Evolutionary conservation across 2,888 invertebrate genomes (phyloP).

Genomic region (Torymus texanus): DNA sequence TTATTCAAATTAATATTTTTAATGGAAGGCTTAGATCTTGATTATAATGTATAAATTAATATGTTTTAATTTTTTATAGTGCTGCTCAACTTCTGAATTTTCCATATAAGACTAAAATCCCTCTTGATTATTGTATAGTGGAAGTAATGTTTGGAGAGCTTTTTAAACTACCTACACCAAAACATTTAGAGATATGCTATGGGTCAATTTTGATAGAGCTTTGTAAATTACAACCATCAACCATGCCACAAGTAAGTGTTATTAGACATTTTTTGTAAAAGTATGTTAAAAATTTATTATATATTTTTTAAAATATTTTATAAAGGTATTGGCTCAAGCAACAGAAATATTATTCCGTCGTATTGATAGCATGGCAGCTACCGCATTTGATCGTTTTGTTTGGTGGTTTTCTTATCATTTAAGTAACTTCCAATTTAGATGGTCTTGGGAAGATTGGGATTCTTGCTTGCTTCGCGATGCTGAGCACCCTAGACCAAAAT

Average conservation of each 20-base stretch:
- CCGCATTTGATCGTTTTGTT: conserved; percentile 96
- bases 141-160: conserved; percentile 97
- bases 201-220: conserved; percentile 97
- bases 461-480: conserved; percentile 88
- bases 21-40: neutral
- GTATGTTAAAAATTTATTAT: neutral
- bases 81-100: conserved; percentile 94
- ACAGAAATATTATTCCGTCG: conserved; percentile 97
- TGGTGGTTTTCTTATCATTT: conserved; percentile 99
- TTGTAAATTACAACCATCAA: conserved; percentile 96
- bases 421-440: conserved; percentile 99
- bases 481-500: conserved; percentile 95
- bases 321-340: conserved; percentile 92
- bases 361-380: conserved; percentile 97
- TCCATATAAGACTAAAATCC: conserved; percentile 94
- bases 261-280: conserved; percentile 19
- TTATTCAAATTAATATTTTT: conserved; percentile 34
- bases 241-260: conserved; percentile 89
- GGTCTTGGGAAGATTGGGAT: conserved; percentile 99
- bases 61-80: conserved; percentile 71
- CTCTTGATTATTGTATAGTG: conserved; percentile 97
- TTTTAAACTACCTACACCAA: conserved; percentile 92
- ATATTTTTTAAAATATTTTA: conserved; percentile 10
- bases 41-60: conserved; percentile 13
- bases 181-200: conserved; percentile 93